phyloP scores from a whole-genome alignment of 2,888 invertebrate species.

The Drosophila hamatofila region DNA sequence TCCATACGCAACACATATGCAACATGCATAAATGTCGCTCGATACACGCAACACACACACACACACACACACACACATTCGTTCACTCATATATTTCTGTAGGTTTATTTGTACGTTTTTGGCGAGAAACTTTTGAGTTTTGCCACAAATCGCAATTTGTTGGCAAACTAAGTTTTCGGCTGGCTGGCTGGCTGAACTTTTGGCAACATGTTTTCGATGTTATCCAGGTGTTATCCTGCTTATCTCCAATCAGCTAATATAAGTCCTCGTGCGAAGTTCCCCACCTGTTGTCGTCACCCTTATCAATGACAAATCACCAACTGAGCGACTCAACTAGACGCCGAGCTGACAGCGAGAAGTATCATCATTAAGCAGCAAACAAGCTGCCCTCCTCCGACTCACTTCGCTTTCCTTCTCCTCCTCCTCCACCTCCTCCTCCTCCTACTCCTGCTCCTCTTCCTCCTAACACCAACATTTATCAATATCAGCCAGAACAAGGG shows the following conservation, averaged over 20 bases:
- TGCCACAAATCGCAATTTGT: constrained; percentile 26
- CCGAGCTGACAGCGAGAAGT: constrained; percentile 66
- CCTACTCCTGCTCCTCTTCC: background rate
- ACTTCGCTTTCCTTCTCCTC: background rate
- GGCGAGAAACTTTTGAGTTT: constrained; percentile 23
- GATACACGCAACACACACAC: too few species aligned
- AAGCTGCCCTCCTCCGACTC: constrained; percentile 5
- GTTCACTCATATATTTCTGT: background rate
- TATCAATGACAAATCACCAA: constrained; percentile 72
- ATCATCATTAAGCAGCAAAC: constrained; percentile 70
- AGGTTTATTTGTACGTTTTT: background rate
- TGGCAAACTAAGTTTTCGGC: constrained; percentile 17
- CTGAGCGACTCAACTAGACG: constrained; percentile 37
- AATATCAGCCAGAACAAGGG: constrained; percentile 48
- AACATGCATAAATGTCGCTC: constrained; percentile 7
- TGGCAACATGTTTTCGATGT: constrained; percentile 9
- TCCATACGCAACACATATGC: background rate
- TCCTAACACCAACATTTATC: constrained; percentile 58
- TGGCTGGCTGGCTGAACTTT: constrained; percentile 13
- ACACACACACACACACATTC: background rate
- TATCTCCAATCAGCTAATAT: constrained; percentile 47
- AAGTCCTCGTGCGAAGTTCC: constrained; percentile 25
- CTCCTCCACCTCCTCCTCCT: background rate
- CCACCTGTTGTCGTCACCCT: constrained; percentile 50
- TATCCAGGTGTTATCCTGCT: constrained; percentile 33